Percentiles rank a stretch among this genome's conserved stretches.
These are phyloP conservation scores for Rhinichthys osculus DNA, from an alignment of 2,797 vertebrate species.

Conservation along the genomic window DNA sequence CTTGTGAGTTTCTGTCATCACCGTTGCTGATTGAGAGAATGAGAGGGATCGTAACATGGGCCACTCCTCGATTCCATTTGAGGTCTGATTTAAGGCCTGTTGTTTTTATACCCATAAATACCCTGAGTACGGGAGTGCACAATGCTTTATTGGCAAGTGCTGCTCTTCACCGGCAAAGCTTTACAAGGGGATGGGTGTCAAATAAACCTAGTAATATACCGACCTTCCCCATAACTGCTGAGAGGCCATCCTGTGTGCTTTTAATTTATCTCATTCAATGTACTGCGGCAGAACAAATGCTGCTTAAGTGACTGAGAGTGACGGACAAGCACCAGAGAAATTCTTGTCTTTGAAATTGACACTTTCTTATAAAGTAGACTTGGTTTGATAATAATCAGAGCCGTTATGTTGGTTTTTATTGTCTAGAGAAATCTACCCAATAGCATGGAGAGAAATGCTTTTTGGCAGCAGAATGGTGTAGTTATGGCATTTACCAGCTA, in stretches of 20 bases:
- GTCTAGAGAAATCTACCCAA: neutral
- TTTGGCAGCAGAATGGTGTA: neutral
- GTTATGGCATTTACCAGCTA: neutral
- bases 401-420: neutral
- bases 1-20: constrained; percentile 36
- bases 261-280: constrained; percentile 72
- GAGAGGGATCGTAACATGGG: constrained; percentile 31
- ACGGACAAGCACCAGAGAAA: neutral
- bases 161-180: constrained; percentile 70
- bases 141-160: constrained; percentile 73
- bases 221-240: constrained; percentile 70
- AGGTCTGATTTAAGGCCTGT: constrained; percentile 78
- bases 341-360: constrained; percentile 37
- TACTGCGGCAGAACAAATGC: constrained; percentile 26
- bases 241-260: constrained; percentile 70
- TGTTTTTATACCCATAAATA: constrained; percentile 81
- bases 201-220: constrained; percentile 81
- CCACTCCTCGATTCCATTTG: constrained; percentile 62
- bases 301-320: constrained; percentile 35
- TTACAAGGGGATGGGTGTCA: constrained; percentile 77
- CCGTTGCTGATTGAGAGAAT: constrained; percentile 22
- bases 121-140: constrained; percentile 68
- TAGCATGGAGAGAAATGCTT: neutral
- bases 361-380: constrained; percentile 34
- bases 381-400: constrained; percentile 6